Percentiles rank a stretch among this genome's conserved stretches.
These are phyloP conservation scores for Clostera curtula DNA, from an alignment of 2,888 invertebrate genomes.

Conservation along the genomic window DNA sequence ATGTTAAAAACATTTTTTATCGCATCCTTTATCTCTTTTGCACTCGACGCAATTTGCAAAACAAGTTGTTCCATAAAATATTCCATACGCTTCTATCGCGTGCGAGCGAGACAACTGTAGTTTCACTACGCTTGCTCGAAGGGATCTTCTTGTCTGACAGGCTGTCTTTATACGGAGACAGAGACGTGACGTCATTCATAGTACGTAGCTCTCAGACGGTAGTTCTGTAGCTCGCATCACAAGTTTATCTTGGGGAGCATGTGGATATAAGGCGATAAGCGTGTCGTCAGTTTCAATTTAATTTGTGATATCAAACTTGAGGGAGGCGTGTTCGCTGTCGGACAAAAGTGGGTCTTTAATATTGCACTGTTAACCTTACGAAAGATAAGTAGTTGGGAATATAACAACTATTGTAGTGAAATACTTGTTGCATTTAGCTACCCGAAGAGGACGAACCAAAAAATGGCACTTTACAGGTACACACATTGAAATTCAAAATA, in stretches of 20 bases:
- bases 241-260: constrained; percentile 48
- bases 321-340: constrained; percentile 59
- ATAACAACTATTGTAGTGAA: constrained; percentile 24
- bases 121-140: constrained; percentile 48
- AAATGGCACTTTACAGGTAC: constrained; percentile 66
- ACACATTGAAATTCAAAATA: constrained; percentile 14
- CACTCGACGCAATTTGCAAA: constrained; percentile 67
- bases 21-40: constrained; percentile 45
- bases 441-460: constrained; percentile 34
- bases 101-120: constrained; percentile 49
- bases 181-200: constrained; percentile 64
- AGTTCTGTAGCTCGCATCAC: constrained; percentile 66
- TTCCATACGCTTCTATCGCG: constrained; percentile 69
- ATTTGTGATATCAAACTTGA: constrained; percentile 56
- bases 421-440: constrained; percentile 29
- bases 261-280: constrained; percentile 67
- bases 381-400: constrained; percentile 30
- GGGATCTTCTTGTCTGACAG: constrained; percentile 49
- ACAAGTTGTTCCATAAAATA: constrained; percentile 68
- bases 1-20: constrained; percentile 28
- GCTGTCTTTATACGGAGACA: constrained; percentile 56
- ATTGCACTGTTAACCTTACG: constrained; percentile 38
- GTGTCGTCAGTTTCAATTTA: constrained; percentile 47
- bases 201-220: constrained; percentile 74
- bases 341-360: constrained; percentile 31